Evolutionary conservation across 2,888 invertebrate species (phyloP).

Genomic region (Herminia tarsipennalis): DNA sequence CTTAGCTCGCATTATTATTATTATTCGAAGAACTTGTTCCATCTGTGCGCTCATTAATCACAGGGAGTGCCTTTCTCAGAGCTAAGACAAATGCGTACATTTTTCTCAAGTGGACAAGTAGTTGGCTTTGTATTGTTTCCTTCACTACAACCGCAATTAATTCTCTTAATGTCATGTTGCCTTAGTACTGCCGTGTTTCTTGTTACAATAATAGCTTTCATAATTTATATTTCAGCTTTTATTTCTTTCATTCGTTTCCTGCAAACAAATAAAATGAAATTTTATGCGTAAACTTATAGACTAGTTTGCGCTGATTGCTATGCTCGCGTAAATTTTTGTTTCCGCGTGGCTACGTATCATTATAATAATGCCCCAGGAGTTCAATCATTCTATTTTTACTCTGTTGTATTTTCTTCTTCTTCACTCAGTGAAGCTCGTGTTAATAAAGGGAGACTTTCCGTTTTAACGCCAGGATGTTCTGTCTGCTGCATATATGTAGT

Average conservation of each 20-base stretch:
- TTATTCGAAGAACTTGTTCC: conserved; percentile 28
- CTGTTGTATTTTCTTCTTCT: too few relatives aligned
- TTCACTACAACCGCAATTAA: conserved; percentile 31
- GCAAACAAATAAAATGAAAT: too few relatives aligned
- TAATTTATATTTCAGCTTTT: neutral
- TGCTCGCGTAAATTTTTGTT: too few relatives aligned
- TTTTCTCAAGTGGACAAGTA: conserved; percentile 40
- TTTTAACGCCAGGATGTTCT: too few relatives aligned
- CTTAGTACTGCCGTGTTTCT: conserved; percentile 8
- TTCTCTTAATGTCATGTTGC: conserved; percentile 20
- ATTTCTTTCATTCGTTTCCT: neutral
- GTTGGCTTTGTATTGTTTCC: conserved; percentile 31
- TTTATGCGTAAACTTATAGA: too few relatives aligned
- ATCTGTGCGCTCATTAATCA: conserved; percentile 40
- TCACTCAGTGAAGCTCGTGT: too few relatives aligned
- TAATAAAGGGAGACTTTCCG: too few relatives aligned
- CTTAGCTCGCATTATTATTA: conserved; percentile 12
- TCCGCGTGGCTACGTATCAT: too few relatives aligned
- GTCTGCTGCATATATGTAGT: too few relatives aligned
- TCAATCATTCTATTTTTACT: too few relatives aligned
- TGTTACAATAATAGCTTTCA: neutral
- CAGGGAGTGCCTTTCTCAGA: conserved; percentile 33
- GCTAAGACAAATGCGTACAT: conserved; percentile 45
- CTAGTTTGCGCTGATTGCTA: too few relatives aligned
- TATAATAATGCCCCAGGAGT: too few relatives aligned